Evolutionary conservation across 2,888 invertebrate genomes (phyloP).

Genomic region (Ichneumoninae sp.): DNA sequence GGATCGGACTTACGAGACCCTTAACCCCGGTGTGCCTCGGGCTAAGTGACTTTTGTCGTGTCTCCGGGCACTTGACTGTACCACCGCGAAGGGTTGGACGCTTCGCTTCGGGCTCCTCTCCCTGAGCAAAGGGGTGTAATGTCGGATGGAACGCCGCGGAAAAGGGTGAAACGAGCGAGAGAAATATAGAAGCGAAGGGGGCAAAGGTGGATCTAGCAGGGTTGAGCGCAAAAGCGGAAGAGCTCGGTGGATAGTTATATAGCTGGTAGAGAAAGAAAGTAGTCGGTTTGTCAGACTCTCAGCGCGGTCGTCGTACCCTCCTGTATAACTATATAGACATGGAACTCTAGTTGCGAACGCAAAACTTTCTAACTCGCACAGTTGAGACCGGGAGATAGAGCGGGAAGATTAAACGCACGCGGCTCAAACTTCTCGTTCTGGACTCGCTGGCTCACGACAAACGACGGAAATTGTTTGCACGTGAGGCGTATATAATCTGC

Average conservation of each 20-base stretch:
- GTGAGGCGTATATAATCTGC: constrained; percentile 18
- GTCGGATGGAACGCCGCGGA: constrained; percentile 63
- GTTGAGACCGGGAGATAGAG: constrained; percentile 46
- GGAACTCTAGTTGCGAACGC: constrained; percentile 48
- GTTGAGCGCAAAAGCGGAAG: constrained; percentile 47
- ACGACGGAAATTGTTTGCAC: constrained; percentile 65
- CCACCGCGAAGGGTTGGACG: constrained; percentile 37
- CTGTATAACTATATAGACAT: constrained; percentile 22
- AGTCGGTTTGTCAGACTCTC: constrained; percentile 73
- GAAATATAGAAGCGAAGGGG: constrained; percentile 56
- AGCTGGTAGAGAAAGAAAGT: constrained; percentile 70
- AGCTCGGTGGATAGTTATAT: constrained; percentile 34
- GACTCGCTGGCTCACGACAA: constrained; percentile 66
- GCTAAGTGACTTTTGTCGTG: constrained; percentile 79
- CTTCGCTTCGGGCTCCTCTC: constrained; percentile 58
- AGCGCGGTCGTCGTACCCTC: constrained; percentile 10
- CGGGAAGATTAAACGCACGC: constrained; percentile 74
- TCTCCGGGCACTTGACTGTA: constrained; percentile 73
- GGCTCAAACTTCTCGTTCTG: constrained; percentile 71
- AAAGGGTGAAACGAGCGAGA: constrained; percentile 50
- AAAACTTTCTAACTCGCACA: constrained; percentile 58
- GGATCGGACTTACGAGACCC: constrained; percentile 65
- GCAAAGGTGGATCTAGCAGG: constrained; percentile 40
- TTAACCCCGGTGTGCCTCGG: constrained; percentile 63
- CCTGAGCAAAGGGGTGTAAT: constrained; percentile 15